A percentile compares a stretch with the other conserved stretches of the same genome.
Conservation (phyloP, 2,888 invertebrate genomes). For the Drosophila subquinaria region DNA sequence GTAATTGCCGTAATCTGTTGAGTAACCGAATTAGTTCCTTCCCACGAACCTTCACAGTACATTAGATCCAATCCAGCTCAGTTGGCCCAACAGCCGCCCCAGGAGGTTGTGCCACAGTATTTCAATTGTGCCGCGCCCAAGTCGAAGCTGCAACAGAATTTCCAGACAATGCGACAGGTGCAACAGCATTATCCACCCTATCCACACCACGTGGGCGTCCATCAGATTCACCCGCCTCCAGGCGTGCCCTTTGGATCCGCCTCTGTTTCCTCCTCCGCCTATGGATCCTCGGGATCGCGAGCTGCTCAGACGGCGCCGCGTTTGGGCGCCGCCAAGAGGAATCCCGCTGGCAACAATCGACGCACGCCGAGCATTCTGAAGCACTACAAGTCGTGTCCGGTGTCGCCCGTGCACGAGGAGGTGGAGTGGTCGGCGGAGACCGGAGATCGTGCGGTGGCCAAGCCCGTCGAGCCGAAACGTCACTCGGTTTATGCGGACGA, state of each 20-base stretch:
- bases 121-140: constrained; percentile 86
- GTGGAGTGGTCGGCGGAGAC: constrained; percentile 87
- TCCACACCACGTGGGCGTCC: constrained; percentile 85
- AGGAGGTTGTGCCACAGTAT: constrained; percentile 68
- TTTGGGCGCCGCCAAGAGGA: constrained; percentile 67
- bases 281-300: constrained; percentile 11
- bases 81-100: not conserved
- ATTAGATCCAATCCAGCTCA: constrained; percentile 58
- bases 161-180: constrained; percentile 85
- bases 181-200: constrained; percentile 86
- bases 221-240: constrained; percentile 83
- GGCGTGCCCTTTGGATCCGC: constrained; percentile 75
- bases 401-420: constrained; percentile 93
- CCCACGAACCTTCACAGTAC: constrained; percentile 74
- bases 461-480: constrained; percentile 82
- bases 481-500: constrained; percentile 86
- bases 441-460: constrained; percentile 61
- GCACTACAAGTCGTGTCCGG: constrained; percentile 92
- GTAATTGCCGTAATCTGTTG: constrained; percentile 24
- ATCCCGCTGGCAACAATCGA: constrained; percentile 83
- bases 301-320: constrained; percentile 56
- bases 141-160: constrained; percentile 85
- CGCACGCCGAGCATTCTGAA: constrained; percentile 87
- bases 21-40: constrained; percentile 78
- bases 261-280: not conserved